Base-by-base conservation (phyloP, 2,888 invertebrate genomes). In the Clanis bilineata region DNA sequence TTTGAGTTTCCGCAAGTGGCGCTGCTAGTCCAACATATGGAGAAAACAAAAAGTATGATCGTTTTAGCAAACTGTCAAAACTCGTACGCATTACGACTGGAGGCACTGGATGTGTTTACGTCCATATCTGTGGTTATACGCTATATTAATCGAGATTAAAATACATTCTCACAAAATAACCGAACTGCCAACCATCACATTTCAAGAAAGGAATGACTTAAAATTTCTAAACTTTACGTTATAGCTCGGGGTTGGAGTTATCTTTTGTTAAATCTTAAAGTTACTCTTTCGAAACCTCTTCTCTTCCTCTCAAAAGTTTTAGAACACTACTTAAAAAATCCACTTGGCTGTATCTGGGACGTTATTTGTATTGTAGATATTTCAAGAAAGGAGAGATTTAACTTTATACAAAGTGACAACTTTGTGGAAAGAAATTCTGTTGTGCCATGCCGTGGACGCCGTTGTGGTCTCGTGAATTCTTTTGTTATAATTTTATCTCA, bases 231-330 rank as follows among this genome's bases (percentile, higher is more conserved):
- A 51, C 51, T 51, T 51, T 51, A 32, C 18, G 51, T 32, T 51
- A 28, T 51, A 32, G 18, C 51, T 51, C 32, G 3, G 32, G 18
- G 51, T 32, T 51, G 51, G 32, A 51, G 18, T 51, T 51, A 32
- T 51, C 28, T 51, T 51, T 51, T 51, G 51, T 51, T 18, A 32
- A 51, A 51, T 51, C 51, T 51, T 28, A 18, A 51, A 51, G 51
- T 51, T 51, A 51, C 51, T 32, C 51, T 51, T 51, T 51, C 32
- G 51, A 32, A 51, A 51, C 32, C 51, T 51, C 28, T 51, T 21
- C 32, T 32, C 32, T 51, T 51, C 28, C 47, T 28, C 47, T 32
- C 28, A 51, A 51, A 51, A 51, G 51, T 51, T 51, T 32, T 28
- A 32, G 51, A 32, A 32, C 28, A 32, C 32, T 51, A 51, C 51